Evolutionary conservation across 2,888 invertebrate genomes (phyloP).

Genomic region (Cotesia congregata): DNA sequence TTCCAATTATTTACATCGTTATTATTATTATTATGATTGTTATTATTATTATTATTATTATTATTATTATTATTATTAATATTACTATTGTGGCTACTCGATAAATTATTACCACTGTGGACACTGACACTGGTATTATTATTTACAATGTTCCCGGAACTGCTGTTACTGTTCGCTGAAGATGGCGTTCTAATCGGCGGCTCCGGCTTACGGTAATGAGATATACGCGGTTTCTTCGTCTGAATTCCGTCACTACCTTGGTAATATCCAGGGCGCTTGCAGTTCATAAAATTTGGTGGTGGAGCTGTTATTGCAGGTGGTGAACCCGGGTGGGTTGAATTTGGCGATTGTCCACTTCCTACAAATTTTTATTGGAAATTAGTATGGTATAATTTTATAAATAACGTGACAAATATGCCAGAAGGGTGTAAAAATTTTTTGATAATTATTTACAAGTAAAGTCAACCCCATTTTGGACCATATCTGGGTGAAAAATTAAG

Average conservation of each 20-base stretch:
- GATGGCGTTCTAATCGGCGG: slow-evolving; percentile 65
- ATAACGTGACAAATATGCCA: too few species aligned
- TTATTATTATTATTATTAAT: slow-evolving; percentile 25
- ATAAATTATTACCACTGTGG: slow-evolving; percentile 50
- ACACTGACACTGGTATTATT: slow-evolving; percentile 49
- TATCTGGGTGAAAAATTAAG: too few species aligned
- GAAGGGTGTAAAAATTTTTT: too few species aligned
- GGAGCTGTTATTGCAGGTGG: slow-evolving; percentile 74
- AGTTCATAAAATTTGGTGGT: slow-evolving; percentile 72
- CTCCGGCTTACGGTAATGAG: slow-evolving; percentile 81
- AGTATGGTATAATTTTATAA: too few species aligned
- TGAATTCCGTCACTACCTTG: slow-evolving; percentile 75
- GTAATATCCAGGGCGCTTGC: slow-evolving; percentile 77
- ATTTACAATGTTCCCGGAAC: slow-evolving; percentile 35
- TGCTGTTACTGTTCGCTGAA: slow-evolving; percentile 50
- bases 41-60: slow-evolving; percentile 11
- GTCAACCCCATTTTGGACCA: too few species aligned
- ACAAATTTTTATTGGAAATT: slow-evolving; percentile 8
- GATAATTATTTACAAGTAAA: too few species aligned
- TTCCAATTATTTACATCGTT: slow-evolving; percentile 18
- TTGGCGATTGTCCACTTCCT: slow-evolving; percentile 85
- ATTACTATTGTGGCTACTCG: slow-evolving; percentile 48
- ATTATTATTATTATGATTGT: slow-evolving; percentile 1
- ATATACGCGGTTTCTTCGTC: slow-evolving; percentile 88
- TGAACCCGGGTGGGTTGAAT: slow-evolving; percentile 81